These are phyloP conservation scores for Drosophila micromelanica DNA, from an alignment of 1,140 invertebrate genomes.

Conservation along the genomic window DNA sequence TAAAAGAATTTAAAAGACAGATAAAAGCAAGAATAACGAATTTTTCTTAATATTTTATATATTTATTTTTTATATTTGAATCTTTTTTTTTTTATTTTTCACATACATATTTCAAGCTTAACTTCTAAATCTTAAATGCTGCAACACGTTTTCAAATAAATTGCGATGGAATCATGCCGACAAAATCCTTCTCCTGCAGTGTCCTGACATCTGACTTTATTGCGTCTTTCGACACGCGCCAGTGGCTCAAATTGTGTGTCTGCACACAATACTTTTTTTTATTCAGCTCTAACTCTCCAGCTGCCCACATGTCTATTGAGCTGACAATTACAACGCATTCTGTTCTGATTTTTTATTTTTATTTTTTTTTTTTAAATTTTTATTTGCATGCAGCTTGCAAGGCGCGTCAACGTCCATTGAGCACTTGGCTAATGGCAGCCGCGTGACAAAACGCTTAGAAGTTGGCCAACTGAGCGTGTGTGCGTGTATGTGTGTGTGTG, in stretches of 20 bases:
- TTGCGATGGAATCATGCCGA: constrained; percentile 16
- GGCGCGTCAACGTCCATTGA: constrained; percentile 66
- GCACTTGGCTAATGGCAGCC: constrained; percentile 54
- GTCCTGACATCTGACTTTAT: constrained; percentile 57
- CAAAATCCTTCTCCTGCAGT: constrained; percentile 6
- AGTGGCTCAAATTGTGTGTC: constrained; percentile 53
- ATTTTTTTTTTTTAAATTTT: constrained; percentile 5
- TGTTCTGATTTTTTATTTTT: constrained; percentile 16
- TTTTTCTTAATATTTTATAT: too few relatives aligned
- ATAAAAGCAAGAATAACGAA: too few relatives aligned
- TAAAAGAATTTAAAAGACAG: too few relatives aligned
- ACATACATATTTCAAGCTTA: not conserved
- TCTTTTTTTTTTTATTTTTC: too few relatives aligned
- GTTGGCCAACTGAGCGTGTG: not conserved
- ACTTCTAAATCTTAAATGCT: constrained; percentile 10
- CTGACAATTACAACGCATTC: constrained; percentile 72
- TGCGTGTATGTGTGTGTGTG: too few relatives aligned
- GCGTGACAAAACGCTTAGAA: constrained; percentile 58
- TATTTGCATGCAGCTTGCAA: constrained; percentile 64
- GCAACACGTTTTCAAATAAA: constrained; percentile 31
- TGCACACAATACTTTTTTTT: not conserved
- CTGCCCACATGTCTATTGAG: constrained; percentile 59
- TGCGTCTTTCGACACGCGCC: constrained; percentile 71
- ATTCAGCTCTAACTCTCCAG: not conserved
- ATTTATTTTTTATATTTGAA: too few relatives aligned